Conservation (phyloP, 2,797 vertebrate genomes). For the Pampus argenteus region DNA sequence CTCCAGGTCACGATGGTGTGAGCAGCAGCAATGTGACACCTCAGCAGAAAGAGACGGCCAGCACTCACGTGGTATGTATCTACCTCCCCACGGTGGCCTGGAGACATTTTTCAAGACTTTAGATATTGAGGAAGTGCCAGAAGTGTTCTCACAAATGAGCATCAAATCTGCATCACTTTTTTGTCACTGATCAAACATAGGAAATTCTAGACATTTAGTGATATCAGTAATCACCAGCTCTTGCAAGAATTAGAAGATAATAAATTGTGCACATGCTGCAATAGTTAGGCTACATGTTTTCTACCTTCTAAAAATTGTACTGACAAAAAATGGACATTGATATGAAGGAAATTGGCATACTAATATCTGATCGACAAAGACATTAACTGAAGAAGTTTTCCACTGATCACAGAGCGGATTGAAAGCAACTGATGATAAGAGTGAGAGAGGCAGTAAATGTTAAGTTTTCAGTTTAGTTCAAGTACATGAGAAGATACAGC, state of each 20-base stretch:
- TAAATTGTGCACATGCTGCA: not conserved
- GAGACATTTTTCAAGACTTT: not conserved
- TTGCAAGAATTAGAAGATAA: no score
- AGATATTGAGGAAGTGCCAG: not conserved
- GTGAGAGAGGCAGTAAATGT: not conserved
- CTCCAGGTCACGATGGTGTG: constrained; percentile 69
- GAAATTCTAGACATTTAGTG: not conserved
- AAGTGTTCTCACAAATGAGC: not conserved
- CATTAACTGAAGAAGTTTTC: not conserved
- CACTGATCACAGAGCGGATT: not conserved
- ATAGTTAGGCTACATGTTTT: not conserved
- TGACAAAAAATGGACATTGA: not conserved
- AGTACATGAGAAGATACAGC: not conserved
- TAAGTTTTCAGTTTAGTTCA: no score
- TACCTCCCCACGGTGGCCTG: constrained; percentile 47
- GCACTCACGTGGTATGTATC: constrained; percentile 59
- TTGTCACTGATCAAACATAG: no score
- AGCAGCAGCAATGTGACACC: constrained; percentile 29
- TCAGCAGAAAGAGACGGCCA: constrained; percentile 68
- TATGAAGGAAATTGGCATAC: not conserved
- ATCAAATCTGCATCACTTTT: no score
- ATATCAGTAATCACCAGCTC: not conserved
- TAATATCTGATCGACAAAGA: not conserved
- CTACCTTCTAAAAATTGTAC: not conserved
- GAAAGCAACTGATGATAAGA: not conserved